phyloP scores from a whole-genome alignment of 2,113 vertebrate species.

The Engraulis encrasicolus region DNA sequence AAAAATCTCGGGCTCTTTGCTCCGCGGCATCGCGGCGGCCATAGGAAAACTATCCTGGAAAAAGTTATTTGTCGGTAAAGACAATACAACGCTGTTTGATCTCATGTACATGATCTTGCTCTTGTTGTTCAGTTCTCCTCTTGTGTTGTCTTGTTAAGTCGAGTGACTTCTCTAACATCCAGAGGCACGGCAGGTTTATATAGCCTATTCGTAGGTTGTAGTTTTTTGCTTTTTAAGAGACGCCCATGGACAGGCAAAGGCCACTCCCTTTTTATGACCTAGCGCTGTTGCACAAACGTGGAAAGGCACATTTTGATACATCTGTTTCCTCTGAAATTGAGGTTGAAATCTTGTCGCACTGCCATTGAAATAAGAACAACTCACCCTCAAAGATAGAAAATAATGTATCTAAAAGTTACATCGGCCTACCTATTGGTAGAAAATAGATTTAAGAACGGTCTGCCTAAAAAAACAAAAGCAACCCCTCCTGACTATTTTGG shows the following conservation, averaged over 20 bases:
- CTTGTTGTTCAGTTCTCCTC: background rate
- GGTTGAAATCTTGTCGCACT: background rate
- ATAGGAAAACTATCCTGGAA: constrained; percentile 43
- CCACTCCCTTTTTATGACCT: constrained; percentile 35
- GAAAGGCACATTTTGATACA: constrained; percentile 33
- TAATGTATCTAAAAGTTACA: background rate
- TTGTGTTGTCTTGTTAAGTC: constrained; percentile 8
- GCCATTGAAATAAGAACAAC: background rate
- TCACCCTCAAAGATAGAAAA: background rate
- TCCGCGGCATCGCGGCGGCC: constrained; percentile 56
- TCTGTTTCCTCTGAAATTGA: background rate
- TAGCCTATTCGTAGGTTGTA: background rate
- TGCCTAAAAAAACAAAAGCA: too few species aligned
- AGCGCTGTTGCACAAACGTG: constrained; percentile 35
- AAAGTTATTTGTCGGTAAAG: constrained; percentile 22
- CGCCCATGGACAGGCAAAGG: constrained; percentile 40
- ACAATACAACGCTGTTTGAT: constrained; percentile 60
- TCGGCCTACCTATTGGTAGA: too few species aligned
- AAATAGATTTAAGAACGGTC: background rate
- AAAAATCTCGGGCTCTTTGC: constrained; percentile 73
- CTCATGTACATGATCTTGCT: constrained; percentile 54
- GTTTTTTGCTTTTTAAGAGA: constrained; percentile 19
- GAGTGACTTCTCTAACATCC: background rate
- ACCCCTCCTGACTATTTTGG: background rate
- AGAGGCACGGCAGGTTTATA: constrained; percentile 15